These are phyloP conservation scores for Scaptomyza parva DNA, from an alignment of 2,888 invertebrate genomes.

Conservation along the genomic window DNA sequence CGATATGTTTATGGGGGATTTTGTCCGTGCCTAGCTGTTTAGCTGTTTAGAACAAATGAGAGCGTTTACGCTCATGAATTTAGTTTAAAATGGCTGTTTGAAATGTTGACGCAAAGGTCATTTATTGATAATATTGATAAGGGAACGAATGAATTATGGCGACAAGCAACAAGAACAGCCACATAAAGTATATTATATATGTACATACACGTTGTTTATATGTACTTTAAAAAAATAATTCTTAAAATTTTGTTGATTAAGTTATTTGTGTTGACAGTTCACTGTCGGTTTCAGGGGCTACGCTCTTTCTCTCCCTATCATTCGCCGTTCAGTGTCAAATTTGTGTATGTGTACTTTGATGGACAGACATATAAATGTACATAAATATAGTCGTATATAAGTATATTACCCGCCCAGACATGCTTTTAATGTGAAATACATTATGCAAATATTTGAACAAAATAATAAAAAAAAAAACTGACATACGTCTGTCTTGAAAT, in stretches of 20 bases:
- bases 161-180: slow-evolving; percentile 43
- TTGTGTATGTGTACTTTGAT: slow-evolving; percentile 5
- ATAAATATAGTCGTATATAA: not conserved
- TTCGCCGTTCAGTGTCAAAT: slow-evolving; percentile 27
- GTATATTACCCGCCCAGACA: not conserved
- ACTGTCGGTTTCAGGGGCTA: slow-evolving; percentile 29
- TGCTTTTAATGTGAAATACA: slow-evolving; percentile 7
- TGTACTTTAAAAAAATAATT: slow-evolving; percentile 22
- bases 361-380: not conserved
- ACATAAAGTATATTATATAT: slow-evolving; percentile 45
- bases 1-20: slow-evolving; percentile 3
- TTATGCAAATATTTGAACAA: slow-evolving; percentile 22
- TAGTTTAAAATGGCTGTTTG: slow-evolving; percentile 41
- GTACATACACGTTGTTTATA: slow-evolving; percentile 8
- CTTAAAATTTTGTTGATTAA: slow-evolving; percentile 65
- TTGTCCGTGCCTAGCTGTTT: not conserved
- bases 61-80: slow-evolving; percentile 12
- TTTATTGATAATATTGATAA: slow-evolving; percentile 76
- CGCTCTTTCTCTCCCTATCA: slow-evolving; percentile 1
- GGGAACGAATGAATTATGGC: slow-evolving; percentile 50
- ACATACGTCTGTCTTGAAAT: slow-evolving; percentile 19
- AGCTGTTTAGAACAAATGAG: slow-evolving; percentile 9
- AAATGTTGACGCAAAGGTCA: slow-evolving; percentile 67
- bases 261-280: slow-evolving; percentile 64
- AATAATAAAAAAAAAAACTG: slow-evolving; percentile 24